Conservation (phyloP, 2,113 vertebrate genomes). For the Rhabdornis inornatus region DNA sequence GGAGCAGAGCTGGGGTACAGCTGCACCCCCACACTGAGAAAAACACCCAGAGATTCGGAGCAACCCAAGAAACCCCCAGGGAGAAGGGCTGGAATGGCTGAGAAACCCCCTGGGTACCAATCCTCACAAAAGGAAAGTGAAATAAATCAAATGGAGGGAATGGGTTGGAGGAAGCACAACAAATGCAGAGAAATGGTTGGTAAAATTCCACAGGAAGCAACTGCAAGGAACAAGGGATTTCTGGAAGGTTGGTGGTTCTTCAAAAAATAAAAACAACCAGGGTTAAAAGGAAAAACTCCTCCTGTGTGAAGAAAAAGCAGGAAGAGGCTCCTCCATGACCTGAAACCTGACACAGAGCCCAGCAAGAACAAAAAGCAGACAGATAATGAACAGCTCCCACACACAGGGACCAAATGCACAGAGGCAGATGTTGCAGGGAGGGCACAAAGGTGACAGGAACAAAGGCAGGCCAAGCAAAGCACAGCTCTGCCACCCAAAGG, state of each 20-base stretch:
- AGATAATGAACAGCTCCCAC: background rate
- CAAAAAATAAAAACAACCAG: background rate
- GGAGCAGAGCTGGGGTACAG: background rate
- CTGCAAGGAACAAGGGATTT: background rate
- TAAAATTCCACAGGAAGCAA: background rate
- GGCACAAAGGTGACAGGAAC: background rate
- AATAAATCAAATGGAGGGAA: background rate
- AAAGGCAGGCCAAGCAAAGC: background rate
- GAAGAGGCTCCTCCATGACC: background rate
- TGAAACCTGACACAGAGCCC: background rate
- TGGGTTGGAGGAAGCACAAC: background rate
- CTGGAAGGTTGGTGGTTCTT: background rate
- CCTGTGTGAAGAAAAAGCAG: background rate
- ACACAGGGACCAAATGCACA: background rate
- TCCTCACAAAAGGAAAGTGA: background rate
- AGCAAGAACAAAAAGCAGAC: background rate
- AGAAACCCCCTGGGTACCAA: background rate
- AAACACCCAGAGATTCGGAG: background rate
- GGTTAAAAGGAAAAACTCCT: background rate
- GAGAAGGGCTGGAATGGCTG: background rate
- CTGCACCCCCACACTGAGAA: background rate
- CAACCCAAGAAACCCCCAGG: background rate
- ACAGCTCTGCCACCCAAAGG: conserved; percentile 43
- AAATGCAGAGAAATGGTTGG: background rate
- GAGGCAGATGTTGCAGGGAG: background rate